Evolutionary conservation across 2,113 vertebrate species (phyloP), one percentile per base, ranked within the genome.

Genomic region (Gopherus evgoodei): DNA sequence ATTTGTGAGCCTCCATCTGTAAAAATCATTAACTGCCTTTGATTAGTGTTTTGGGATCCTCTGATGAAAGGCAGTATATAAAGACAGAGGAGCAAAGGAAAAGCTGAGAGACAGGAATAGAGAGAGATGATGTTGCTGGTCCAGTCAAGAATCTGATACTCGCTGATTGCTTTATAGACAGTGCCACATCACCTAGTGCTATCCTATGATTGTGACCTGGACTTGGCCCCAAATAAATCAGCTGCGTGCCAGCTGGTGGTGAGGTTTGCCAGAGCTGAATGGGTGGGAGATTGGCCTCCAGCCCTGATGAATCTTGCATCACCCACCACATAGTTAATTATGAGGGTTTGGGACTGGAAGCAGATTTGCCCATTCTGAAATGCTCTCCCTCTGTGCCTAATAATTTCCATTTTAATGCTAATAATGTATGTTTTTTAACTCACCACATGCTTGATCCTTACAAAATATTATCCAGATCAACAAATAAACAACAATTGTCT

Each of bases 11-110:
- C 69, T 94, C 88, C 90, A 87, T 95, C 84, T 96, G 93, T 90
- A 96, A 96, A 96, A 95, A 86, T 93, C 95, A 72, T 21, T 38
- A 38, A 72, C n/a, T 38, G n/a, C 19, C 65, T 38, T 38, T 72
- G 35, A 38, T 38, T 38, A 72, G 65, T 72, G 35, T 19, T 72
- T 38, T 72, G 65, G n/a, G 65, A 72, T 38, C 65, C n/a, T 38
- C 69, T 93, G 94, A 96, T 95, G 91, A 96, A 96, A 97, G 91
- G 87, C 59, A 93, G 50, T 42, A 50, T 5, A 54, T 4, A 76
- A 53, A 82, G 31, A 87, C 27, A 83, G 35, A 0, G 3, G 4
- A 16, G 7, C 0, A 8, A 95, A 87, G 79, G 89, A 81, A 90
- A 35, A 69, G 16, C 4, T 72, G 35, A 38, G 65, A 72, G 35